Conservation (phyloP, 2,888 invertebrate species). For the Drosophila gaucha region DNA sequence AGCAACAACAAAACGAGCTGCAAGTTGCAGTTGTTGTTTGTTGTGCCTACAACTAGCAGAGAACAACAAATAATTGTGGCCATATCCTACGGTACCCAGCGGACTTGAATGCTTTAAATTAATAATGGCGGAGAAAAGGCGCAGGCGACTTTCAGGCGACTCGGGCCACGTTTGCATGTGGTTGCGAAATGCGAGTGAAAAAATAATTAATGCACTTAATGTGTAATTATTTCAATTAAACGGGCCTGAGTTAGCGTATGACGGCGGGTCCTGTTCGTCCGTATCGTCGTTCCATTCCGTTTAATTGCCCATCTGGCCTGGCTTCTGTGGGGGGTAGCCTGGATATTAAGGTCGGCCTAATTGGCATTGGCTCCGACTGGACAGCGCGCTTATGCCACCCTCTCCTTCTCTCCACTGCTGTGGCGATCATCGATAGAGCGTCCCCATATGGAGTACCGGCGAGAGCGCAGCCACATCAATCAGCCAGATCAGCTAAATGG, state of each 20-base stretch:
- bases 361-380: slow-evolving; percentile 47
- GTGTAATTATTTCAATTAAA: slow-evolving; percentile 83
- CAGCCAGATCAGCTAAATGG: slow-evolving; percentile 58
- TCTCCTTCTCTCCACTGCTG: not conserved
- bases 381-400: slow-evolving; percentile 18
- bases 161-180: slow-evolving; percentile 62
- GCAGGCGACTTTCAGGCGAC: slow-evolving; percentile 67
- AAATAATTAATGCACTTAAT: slow-evolving; percentile 83
- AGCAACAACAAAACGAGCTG: slow-evolving; percentile 60
- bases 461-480: slow-evolving; percentile 50
- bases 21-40: slow-evolving; percentile 38
- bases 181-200: slow-evolving; percentile 52
- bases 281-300: slow-evolving; percentile 24
- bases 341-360: slow-evolving; percentile 68
- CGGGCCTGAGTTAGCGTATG: slow-evolving; percentile 21
- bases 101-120: slow-evolving; percentile 77
- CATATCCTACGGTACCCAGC: slow-evolving; percentile 72
- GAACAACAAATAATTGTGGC: slow-evolving; percentile 36
- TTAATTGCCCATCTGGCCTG: slow-evolving; percentile 51
- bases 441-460: slow-evolving; percentile 44
- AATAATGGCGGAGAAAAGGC: slow-evolving; percentile 69
- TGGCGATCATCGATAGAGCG: slow-evolving; percentile 53
- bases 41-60: slow-evolving; percentile 28
- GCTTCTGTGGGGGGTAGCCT: slow-evolving; percentile 7
- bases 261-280: slow-evolving; percentile 38